A percentile compares a stretch with the other conserved stretches of the same genome.
These are phyloP conservation scores for Ceyx margarethae DNA, from an alignment of 2,113 vertebrate species.

Conservation along the genomic window DNA sequence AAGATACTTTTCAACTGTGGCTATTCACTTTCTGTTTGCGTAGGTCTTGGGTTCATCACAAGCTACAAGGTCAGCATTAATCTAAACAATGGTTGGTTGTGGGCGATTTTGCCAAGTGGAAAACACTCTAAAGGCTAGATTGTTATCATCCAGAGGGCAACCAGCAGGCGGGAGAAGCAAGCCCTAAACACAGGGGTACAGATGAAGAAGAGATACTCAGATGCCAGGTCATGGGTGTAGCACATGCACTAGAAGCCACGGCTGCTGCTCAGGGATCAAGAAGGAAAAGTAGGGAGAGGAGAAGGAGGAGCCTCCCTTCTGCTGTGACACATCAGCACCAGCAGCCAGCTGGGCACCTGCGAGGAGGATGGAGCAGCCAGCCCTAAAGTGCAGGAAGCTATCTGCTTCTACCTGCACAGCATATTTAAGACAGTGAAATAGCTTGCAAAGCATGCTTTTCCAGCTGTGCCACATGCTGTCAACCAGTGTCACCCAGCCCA, in stretches of 20 bases:
- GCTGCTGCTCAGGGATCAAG: not conserved
- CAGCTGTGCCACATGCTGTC: not conserved
- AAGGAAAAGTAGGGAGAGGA: not conserved
- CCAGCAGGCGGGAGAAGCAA: not conserved
- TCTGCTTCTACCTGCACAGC: not conserved
- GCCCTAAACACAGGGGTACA: not conserved
- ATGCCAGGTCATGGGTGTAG: conserved; percentile 28
- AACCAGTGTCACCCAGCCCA: not conserved
- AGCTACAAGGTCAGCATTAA: conserved; percentile 61
- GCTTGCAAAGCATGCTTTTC: not conserved
- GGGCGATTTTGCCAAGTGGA: not conserved
- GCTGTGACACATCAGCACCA: rapidly evolving
- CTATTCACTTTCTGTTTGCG: conserved; percentile 64
- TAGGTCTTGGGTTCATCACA: conserved; percentile 68
- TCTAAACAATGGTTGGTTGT: conserved; percentile 59
- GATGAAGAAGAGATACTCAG: conserved; percentile 7
- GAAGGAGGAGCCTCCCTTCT: not conserved
- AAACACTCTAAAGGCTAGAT: conserved; percentile 55
- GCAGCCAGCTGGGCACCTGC: not conserved
- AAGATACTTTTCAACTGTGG: conserved; percentile 47
- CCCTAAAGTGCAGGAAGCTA: not conserved
- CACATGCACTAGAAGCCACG: not conserved
- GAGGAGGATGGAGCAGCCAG: not conserved
- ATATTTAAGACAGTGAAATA: not conserved
- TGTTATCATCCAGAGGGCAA: conserved; percentile 47